Percentiles rank a stretch among this genome's conserved stretches.
Evolutionary conservation across 2,113 vertebrate genomes (phyloP).

Genomic region (Zapus hudsonius): DNA sequence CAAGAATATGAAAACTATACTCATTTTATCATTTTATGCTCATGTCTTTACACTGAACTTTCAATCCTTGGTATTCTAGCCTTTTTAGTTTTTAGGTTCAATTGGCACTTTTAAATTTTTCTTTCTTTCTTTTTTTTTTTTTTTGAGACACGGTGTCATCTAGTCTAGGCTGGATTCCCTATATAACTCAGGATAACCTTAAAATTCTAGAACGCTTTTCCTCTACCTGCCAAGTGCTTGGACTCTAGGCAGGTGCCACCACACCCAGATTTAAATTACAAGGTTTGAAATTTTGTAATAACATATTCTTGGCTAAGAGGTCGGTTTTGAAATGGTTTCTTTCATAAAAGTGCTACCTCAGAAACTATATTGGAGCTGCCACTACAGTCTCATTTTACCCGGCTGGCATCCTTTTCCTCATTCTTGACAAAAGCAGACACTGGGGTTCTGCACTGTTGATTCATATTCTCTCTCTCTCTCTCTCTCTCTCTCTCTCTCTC

Average conservation of each 20-base stretch:
- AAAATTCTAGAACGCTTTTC: no score
- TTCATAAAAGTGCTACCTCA: neutral
- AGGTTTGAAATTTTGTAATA: neutral
- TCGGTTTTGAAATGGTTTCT: neutral
- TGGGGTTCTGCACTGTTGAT: fast-evolving
- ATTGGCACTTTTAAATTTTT: neutral
- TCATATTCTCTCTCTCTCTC: neutral
- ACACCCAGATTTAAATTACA: no score
- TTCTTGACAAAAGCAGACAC: neutral
- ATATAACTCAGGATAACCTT: no score
- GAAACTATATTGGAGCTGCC: neutral
- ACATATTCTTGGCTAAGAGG: neutral
- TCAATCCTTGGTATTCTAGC: no score
- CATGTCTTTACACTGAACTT: neutral
- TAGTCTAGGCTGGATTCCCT: no score
- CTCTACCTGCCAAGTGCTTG: no score
- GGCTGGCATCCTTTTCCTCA: neutral
- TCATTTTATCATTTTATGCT: neutral
- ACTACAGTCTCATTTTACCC: fast-evolving
- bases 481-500: no score
- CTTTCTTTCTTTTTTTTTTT: no score
- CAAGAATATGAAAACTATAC: neutral
- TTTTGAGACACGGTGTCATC: no score
- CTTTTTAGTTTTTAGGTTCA: neutral
- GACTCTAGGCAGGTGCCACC: no score